phyloP scores from a whole-genome alignment of 2,888 invertebrate species.

The Matsumyia berberina region DNA sequence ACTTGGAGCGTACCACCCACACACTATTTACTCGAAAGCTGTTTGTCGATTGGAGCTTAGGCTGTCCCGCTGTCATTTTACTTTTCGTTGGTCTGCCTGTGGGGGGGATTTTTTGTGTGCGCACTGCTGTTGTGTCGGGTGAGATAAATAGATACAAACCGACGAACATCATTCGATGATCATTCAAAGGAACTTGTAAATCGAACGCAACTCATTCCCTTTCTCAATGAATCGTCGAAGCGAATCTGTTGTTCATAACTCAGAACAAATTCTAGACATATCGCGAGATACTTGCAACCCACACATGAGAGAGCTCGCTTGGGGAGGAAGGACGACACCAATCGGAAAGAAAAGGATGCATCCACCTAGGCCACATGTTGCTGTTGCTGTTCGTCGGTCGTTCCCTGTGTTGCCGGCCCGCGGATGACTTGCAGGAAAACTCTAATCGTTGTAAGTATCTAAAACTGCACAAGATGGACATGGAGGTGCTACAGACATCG shows the following conservation, averaged over 20 bases:
- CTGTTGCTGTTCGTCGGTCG: neutral
- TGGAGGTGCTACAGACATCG: conserved; percentile 69
- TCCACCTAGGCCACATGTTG: conserved; percentile 57
- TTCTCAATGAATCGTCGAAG: conserved; percentile 19
- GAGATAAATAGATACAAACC: conserved; percentile 54
- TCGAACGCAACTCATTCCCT: conserved; percentile 24
- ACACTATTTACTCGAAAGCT: conserved; percentile 69
- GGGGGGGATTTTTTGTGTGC: conserved; percentile 5
- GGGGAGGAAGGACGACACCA: conserved; percentile 30
- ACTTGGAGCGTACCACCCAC: conserved; percentile 62
- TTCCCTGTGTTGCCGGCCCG: no score
- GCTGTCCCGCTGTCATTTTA: conserved; percentile 23
- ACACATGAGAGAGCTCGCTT: conserved; percentile 57
- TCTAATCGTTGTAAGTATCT: conserved; percentile 74
- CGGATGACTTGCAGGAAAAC: conserved; percentile 49
- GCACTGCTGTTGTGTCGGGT: conserved; percentile 6
- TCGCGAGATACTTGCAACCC: conserved; percentile 70
- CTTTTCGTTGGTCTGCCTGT: neutral
- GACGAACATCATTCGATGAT: conserved; percentile 39
- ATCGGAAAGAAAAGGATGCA: conserved; percentile 29
- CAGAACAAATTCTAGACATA: conserved; percentile 74
- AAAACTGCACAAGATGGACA: conserved; percentile 72
- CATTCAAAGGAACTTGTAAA: conserved; percentile 43
- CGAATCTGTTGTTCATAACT: conserved; percentile 72
- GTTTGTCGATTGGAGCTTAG: conserved; percentile 72